Evolutionary conservation across 1,140 invertebrate species (phyloP).

Genomic region (Meloidogyne hapla): DNA sequence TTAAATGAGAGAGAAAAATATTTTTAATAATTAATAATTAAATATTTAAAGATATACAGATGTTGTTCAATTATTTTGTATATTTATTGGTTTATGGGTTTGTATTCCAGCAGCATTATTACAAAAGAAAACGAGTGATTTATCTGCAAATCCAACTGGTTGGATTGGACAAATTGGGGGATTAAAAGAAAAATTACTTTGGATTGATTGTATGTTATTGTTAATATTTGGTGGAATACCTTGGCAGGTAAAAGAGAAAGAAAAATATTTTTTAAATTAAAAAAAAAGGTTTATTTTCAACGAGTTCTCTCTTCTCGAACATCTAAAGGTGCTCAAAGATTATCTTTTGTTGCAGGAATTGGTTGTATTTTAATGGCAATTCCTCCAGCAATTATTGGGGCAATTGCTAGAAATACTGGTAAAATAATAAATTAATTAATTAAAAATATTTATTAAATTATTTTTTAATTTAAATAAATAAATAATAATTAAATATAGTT

Average conservation of each 20-base stretch:
- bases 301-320: constrained; percentile 91
- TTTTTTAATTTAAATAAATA: too few species aligned
- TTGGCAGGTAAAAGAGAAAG: constrained; percentile 75
- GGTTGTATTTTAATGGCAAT: constrained; percentile 88
- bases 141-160: constrained; percentile 67
- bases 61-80: constrained; percentile 96
- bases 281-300: constrained; percentile 86
- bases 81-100: constrained; percentile 95
- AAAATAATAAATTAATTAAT: constrained; percentile 57
- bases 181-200: constrained; percentile 74
- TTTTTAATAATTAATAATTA: too few species aligned
- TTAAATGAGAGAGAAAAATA: too few species aligned
- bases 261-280: constrained; percentile 6
- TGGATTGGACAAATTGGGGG: constrained; percentile 82
- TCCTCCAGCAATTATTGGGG: constrained; percentile 90
- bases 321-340: constrained; percentile 82
- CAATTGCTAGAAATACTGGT: constrained; percentile 90
- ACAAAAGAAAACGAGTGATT: constrained; percentile 74
- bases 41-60: constrained; percentile 70
- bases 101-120: constrained; percentile 92
- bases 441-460: constrained; percentile 30
- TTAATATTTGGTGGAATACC: constrained; percentile 95
- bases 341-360: constrained; percentile 92
- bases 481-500: too few species aligned
- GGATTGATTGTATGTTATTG: constrained; percentile 85